Base-by-base conservation (phyloP, 1,140 invertebrate genomes). In the Stenopsyche tienmushanensis region DNA sequence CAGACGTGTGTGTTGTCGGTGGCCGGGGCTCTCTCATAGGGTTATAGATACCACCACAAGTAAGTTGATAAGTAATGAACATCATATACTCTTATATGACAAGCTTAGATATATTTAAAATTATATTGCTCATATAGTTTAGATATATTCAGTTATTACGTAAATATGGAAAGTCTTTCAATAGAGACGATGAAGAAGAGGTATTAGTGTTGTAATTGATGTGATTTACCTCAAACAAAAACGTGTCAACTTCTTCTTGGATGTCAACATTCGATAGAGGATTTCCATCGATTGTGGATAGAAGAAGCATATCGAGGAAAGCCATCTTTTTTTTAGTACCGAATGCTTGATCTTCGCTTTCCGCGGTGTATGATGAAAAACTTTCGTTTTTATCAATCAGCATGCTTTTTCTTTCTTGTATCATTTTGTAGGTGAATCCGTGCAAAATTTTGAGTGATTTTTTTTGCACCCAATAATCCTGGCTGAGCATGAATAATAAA, bases 251-350 rank as follows among this genome's bases (percentile, higher is more conserved):
- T 77, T 88, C 84, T 73, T 88, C 84, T 45, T 81, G 72, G 29
- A 91, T 88, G 71, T 89, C 88, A 23, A 80, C 74, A 70, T 87
- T 78, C 2, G 79, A 82, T 49, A 90, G 72, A 0, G 74, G 72
- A 34, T 76, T 73, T 1, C 78, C 83, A 58, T 82, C 78, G 3
- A 81, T 72, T 13, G 76, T 80, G 54, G 82, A 78, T 72, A 85
- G 78, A 2, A 91, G 73, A 10, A 92, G 72, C 26, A 90, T 75
- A 79, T 91, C 90, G 44, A 91, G 72, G 73, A 91, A 86, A 0
- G 87, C 88, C 65, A 86, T 75, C 26, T 82, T 76, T 44, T 83
- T 84, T 64, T 82, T 82, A 0, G 66, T 63, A 18, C 74, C 78
- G 71, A 73, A 64, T 68, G 72, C 29, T 7, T 45, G 26, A 21